Conservation (phyloP, 37 sponge, comb jelly and placozoan species). For the Spongia lamella region DNA sequence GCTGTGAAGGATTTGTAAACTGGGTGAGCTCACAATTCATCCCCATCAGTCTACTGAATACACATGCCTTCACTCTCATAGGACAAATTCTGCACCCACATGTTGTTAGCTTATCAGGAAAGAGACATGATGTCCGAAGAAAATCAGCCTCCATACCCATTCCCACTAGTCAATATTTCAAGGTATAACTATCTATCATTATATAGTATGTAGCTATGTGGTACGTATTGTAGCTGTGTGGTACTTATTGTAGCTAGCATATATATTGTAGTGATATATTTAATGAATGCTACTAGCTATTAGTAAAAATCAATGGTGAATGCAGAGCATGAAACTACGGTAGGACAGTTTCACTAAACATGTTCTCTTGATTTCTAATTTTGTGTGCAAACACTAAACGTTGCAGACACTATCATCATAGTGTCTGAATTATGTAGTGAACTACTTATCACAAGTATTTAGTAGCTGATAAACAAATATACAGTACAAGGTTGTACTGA, state of each 20-base stretch:
- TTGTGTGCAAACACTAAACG: no score
- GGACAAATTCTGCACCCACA: slow-evolving; percentile 97
- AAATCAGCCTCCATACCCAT: slow-evolving; percentile 70
- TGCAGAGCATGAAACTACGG: no score
- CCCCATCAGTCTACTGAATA: no score
- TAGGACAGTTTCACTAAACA: no score
- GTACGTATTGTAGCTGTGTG: background rate
- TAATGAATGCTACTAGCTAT: no score
- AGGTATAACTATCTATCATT: slow-evolving; percentile 25
- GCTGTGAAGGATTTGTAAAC: slow-evolving; percentile 88
- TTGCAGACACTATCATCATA: no score
- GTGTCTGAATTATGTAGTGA: no score
- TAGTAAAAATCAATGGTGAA: no score
- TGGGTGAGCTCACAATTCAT: slow-evolving; percentile 59
- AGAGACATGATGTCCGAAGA: slow-evolving; percentile 77
- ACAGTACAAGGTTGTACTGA: no score
- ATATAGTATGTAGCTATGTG: background rate
- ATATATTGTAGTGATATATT: background rate
- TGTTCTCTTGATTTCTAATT: no score
- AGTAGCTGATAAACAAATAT: no score
- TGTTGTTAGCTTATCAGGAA: slow-evolving; percentile 93
- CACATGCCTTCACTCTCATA: background rate
- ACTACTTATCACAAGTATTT: no score
- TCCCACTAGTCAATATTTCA: slow-evolving; percentile 43
- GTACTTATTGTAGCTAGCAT: background rate